Base-by-base conservation (phyloP, 1,140 invertebrate species). In the Sarcophaga bullata region DNA sequence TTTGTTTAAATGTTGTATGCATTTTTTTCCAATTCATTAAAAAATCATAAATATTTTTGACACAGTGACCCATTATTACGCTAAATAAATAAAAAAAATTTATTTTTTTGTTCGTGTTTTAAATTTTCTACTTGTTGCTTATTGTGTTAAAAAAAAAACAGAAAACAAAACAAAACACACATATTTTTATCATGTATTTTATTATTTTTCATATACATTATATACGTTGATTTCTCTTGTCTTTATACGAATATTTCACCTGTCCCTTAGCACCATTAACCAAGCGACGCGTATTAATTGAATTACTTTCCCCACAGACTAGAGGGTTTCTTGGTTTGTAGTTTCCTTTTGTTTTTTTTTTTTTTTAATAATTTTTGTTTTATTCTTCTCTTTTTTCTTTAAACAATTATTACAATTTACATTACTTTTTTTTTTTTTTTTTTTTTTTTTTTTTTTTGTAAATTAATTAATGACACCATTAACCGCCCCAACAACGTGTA, bases 1-100 rank as follows among this genome's bases (percentile, higher is more conserved):
- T 80, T 49, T 19, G 62, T 68, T 68, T 68, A 19, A 37, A 8
- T 19, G 25, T 37, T 37, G n/a, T 68, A 19, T 17, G 11, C 19
- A 9, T 68, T 68, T 68, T 6, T 68, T 68, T 68, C 6, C n/a
- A 68, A 68, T 68, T 68, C 62, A 68, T 68, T 68, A 46, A 58
- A 47, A 80, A 80, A 50, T 52, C 46, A 37, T 49, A 80, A 80
- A 50, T 80, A 50, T 50, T 49, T 49, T 25, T 52, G 76, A 80
- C 76, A 80, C 17, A 80, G 76, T 80, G 76, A 80, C 76, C 76
- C 76, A 80, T 49, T 52, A 80, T 52, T 37, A 52, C 8, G 50
- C 25, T 17, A 80, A 80, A 80, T 52, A 52, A 80, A 80, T 19
- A 37, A 19, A 17, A 52, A 37, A 19, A 17, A 52, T 50, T 80